Base-by-base conservation (phyloP, 2,888 invertebrate genomes). In the Chironomus tentans region DNA sequence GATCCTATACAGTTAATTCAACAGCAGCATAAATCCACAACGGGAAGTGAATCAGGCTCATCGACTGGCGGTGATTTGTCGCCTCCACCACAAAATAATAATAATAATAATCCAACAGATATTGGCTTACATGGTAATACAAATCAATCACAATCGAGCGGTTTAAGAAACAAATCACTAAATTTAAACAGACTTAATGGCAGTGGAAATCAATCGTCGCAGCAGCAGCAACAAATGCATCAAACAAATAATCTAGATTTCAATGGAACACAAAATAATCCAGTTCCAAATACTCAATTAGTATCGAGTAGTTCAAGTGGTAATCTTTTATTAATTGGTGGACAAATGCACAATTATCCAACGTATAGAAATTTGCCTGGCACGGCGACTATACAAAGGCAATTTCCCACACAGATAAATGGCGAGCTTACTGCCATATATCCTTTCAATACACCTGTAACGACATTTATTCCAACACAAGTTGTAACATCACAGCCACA, bases 161-260 rank as follows among this genome's bases (percentile, higher is more conserved):
- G 68, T 68, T 68, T 74, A 68, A 74, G 74, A 68, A 68, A 46
- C 12, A 65, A 74, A 61, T 18, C 74, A 74, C n/a, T 74, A 68
- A 74, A 74, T 74, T 68, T 74, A 74, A 74, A 61, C 65, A 74
- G 74, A 74, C 48, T 74, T 24, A 74, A 74, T 68, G 74, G 72
- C 15, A 62, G 65, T 28, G 28, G 61, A 38, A 38, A 38, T 38
- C 38, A 38, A 38, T 38, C 38, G 10, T 10, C 38, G 10, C 56
- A 56, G 18, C 56, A 50, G 13, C 48, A 48, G 15, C 50, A 79
- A 73, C 79, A 79, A 70, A 80, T 80, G 70, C 79, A 80, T 56
- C 80, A 80, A 24, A 70, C 22, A n/a, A 69, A 48, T 50, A 72
- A 65, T 47, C 18, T 70, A 70, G 69, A 76, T 38, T 76, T 76